Evolutionary conservation across 2,113 vertebrate genomes (phyloP).

Genomic region (Sturnus vulgaris): DNA sequence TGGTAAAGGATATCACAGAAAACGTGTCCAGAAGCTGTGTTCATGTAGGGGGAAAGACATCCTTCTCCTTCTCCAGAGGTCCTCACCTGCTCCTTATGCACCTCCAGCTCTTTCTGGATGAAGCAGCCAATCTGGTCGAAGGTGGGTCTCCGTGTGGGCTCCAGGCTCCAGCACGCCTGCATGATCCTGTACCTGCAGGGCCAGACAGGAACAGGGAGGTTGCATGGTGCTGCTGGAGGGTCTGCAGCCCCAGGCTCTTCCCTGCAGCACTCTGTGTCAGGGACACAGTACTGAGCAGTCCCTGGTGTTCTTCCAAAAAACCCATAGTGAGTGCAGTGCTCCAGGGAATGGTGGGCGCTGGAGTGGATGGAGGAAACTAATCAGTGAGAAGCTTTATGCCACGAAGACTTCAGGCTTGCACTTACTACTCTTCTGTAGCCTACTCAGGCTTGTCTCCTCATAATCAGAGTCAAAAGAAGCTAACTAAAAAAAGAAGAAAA

Average conservation of each 20-base stretch:
- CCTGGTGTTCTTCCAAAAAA: neutral
- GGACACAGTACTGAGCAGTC: neutral
- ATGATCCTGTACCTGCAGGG: conserved; percentile 86
- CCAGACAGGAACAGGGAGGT: neutral
- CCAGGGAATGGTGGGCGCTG: neutral
- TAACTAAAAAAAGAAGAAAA: neutral
- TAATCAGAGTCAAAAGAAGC: neutral
- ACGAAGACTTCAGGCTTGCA: neutral
- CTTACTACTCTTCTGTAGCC: neutral
- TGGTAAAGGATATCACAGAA: no score
- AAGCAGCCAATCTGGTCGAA: conserved; percentile 86
- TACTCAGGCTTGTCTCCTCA: neutral
- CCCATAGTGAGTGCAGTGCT: accelerated
- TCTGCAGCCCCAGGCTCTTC: neutral
- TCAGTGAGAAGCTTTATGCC: neutral
- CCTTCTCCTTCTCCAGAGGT: neutral
- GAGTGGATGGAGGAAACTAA: neutral
- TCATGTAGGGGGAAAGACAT: neutral
- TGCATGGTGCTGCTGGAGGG: neutral
- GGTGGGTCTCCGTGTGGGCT: conserved; percentile 85
- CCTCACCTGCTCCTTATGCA: conserved; percentile 71
- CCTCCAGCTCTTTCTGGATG: conserved; percentile 79
- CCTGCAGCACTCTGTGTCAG: neutral
- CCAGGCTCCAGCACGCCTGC: conserved; percentile 92
- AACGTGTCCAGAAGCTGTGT: neutral